These are phyloP conservation scores for Elachura formosa DNA, from an alignment of 2,113 vertebrate genomes.

Conservation along the genomic window DNA sequence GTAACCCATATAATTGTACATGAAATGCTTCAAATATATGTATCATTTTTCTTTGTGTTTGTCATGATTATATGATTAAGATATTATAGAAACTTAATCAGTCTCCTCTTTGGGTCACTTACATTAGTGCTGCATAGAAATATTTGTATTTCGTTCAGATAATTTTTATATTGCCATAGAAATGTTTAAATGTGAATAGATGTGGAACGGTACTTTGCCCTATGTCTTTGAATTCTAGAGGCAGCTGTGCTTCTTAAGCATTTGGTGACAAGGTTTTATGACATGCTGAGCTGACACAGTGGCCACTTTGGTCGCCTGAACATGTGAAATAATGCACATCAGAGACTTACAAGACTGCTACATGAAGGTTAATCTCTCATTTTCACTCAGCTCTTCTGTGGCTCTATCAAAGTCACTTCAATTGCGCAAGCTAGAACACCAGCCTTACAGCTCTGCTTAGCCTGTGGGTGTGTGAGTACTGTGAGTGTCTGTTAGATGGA, in stretches of 20 bases:
- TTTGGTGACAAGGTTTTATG: background rate
- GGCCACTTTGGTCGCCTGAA: background rate
- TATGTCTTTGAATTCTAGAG: background rate
- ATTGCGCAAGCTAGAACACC: background rate
- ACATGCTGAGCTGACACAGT: background rate
- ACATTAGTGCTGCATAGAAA: background rate
- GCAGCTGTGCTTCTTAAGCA: background rate
- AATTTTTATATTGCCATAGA: background rate
- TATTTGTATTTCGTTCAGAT: background rate
- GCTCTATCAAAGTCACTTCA: background rate
- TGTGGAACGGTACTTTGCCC: background rate
- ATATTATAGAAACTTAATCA: background rate
- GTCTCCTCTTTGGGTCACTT: background rate
- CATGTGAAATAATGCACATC: background rate
- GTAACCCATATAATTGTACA: background rate
- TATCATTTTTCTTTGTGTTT: background rate
- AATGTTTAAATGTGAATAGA: background rate
- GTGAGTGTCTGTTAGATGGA: background rate
- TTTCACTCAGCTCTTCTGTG: background rate
- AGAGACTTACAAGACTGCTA: background rate
- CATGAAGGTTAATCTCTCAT: background rate
- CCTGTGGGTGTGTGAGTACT: fast-evolving
- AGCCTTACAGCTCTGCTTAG: background rate
- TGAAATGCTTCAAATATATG: background rate
- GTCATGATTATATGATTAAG: background rate